phyloP scores from a whole-genome alignment of 2,797 vertebrate genomes.

The Dipus sagitta region DNA sequence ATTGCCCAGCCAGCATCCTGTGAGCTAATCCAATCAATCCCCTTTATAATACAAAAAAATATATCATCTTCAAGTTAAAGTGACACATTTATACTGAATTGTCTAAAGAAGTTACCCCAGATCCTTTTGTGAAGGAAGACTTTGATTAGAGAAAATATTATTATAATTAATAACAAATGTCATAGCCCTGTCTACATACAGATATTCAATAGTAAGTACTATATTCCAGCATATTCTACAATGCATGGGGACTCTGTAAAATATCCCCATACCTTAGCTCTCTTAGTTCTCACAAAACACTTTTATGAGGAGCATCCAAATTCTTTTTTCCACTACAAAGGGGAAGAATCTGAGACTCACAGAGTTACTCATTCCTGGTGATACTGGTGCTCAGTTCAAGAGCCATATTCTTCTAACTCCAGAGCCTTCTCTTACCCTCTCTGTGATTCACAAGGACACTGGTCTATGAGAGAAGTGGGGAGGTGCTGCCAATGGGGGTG shows the following conservation, averaged over 20 bases:
- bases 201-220: background rate
- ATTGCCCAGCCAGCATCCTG: too few relatives aligned
- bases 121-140: background rate
- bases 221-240: background rate
- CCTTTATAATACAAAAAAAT: too few relatives aligned
- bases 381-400: background rate
- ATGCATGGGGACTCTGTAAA: background rate
- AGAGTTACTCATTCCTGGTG: background rate
- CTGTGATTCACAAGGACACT: background rate
- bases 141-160: conserved; percentile 11
- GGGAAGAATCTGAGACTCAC: conserved; percentile 5
- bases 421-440: conserved; percentile 15
- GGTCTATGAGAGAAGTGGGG: conserved; percentile 12
- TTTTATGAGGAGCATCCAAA: background rate
- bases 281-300: conserved; percentile 14
- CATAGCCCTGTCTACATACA: background rate
- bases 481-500: background rate
- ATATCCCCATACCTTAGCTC: background rate
- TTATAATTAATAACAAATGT: background rate
- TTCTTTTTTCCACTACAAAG: background rate
- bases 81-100: background rate
- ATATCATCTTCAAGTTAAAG: background rate
- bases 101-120: conserved; percentile 3
- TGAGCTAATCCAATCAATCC: too few relatives aligned
- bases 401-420: background rate